Percentiles rank a stretch among this genome's conserved stretches.
phyloP scores from a whole-genome alignment of 2,113 vertebrate species.

The Pteropus alecto region DNA sequence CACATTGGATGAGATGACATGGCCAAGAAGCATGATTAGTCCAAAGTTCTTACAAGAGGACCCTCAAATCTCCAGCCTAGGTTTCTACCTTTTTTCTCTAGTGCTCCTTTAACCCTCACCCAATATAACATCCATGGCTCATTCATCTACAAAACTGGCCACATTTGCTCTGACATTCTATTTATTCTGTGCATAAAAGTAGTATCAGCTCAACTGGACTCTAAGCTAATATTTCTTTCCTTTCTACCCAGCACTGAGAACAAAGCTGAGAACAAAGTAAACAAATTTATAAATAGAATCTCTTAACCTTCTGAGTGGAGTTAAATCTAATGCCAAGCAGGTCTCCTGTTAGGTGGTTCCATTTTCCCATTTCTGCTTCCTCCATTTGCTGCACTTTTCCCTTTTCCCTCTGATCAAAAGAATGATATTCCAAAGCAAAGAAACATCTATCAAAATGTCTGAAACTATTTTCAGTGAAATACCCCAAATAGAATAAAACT shows the following conservation, averaged over 20 bases:
- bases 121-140: rapidly evolving
- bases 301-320: background rate
- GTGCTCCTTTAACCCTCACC: background rate
- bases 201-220: background rate
- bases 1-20: background rate
- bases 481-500: background rate
- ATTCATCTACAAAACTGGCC: background rate
- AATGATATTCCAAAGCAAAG: background rate
- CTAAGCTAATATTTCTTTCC: background rate
- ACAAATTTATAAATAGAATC: background rate
- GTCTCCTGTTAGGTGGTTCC: background rate
- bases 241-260: background rate
- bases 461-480: background rate
- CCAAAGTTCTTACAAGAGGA: background rate
- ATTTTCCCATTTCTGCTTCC: background rate
- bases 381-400: background rate
- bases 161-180: background rate
- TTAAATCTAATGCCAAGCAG: background rate
- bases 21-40: rapidly evolving
- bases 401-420: background rate
- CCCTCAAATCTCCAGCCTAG: background rate
- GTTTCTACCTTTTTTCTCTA: background rate
- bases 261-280: background rate
- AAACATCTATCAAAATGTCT: background rate
- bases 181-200: background rate